Conservation (phyloP, 2,888 invertebrate species). For the Diaphora mendica region DNA sequence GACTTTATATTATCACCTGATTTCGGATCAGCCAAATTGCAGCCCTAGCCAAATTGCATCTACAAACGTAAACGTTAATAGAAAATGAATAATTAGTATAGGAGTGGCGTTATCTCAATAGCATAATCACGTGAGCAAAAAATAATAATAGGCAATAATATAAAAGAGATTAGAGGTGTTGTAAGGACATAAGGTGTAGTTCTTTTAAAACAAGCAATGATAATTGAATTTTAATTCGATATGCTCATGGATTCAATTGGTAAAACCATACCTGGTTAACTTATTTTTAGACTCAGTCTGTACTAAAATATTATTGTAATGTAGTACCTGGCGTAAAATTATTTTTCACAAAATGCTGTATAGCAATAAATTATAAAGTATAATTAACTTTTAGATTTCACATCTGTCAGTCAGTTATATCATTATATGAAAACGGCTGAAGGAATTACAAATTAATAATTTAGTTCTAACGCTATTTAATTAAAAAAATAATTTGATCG, state of each 20-base stretch:
- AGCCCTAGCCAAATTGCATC: no score
- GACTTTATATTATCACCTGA: neutral
- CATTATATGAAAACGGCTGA: slow-evolving; percentile 1
- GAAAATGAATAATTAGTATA: no score
- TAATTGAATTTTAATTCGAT: neutral
- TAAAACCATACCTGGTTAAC: neutral
- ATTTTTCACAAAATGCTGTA: neutral
- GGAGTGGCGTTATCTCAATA: no score
- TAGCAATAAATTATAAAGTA: neutral
- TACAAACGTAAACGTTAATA: no score
- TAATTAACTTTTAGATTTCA: slow-evolving; percentile 3
- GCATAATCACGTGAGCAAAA: no score
- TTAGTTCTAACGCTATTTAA: neutral
- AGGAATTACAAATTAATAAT: neutral
- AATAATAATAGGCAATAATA: no score
- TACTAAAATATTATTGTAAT: neutral
- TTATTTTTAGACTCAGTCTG: neutral
- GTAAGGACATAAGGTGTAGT: no score
- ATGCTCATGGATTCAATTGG: neutral
- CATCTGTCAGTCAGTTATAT: slow-evolving; percentile 1
- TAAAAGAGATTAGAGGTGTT: no score
- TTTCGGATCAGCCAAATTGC: neutral
- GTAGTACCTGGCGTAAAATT: neutral
- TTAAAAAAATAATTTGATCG: neutral
- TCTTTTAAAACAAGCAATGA: no score